Base-by-base conservation (phyloP, 2,113 vertebrate genomes). In the Odobenus rosmarus region DNA sequence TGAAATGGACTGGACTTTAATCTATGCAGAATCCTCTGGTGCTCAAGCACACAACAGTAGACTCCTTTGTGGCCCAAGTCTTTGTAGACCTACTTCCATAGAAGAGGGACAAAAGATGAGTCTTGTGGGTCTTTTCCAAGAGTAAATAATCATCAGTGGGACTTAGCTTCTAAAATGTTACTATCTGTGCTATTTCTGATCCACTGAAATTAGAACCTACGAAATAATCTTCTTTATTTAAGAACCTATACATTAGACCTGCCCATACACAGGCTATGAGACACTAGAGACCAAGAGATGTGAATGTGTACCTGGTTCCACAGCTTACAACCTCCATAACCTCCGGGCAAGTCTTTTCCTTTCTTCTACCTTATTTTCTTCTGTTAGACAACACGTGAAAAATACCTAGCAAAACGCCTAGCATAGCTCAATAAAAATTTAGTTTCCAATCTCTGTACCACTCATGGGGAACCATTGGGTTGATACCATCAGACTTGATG, bases 361-460 rank as follows among this genome's bases (percentile, higher is more conserved):
- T 72, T 31, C 31, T 69, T 93, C 42, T 28, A 62, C 13, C 12
- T n/a, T 67, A 57, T 57, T 97, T 92, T 74, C 26, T 80, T 80
- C 42, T 90, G 7, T 67, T 51, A 91, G 21, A 51, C 64, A 85
- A 72, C 62, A 72, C 74, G 46, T 80, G 55, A 39, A 59, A 92
- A 95, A 28, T 53, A 90, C 26, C 74, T 79, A 83, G 23, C n/a
- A 92, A 97, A 97, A 84, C 57, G 31, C 21, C 55, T 62, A 28
- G 59, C 2, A 59, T 23, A 69, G 74, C 3, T 88, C 59, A 85
- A 15, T 77, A 88, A 67, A 57, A 69, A 57, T 19, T 93, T 12
- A 9, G 26, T 42, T 93, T 85, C 24, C 5, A 33, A 33, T 39
- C 9, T 81, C 46, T 82, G 23, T 14, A 24, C 31, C n/a, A 49